Percentiles rank a stretch among this genome's conserved stretches.
Conservation (phyloP, 1,140 invertebrate species). For the Palaemon carinicauda region DNA sequence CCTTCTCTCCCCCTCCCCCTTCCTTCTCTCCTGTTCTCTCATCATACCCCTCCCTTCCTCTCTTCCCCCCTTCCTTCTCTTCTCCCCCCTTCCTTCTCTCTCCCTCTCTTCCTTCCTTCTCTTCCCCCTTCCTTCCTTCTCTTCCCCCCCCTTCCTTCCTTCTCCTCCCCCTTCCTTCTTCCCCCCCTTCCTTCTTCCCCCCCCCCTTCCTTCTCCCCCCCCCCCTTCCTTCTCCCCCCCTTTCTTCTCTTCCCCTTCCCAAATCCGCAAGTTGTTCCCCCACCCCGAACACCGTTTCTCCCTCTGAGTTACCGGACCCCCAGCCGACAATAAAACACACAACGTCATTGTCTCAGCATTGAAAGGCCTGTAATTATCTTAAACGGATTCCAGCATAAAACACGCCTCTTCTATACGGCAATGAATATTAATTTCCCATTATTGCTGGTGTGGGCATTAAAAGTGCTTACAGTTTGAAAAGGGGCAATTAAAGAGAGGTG, state of each 20-base stretch:
- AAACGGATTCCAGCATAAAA: conserved; percentile 51
- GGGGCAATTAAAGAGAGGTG: conserved; percentile 43
- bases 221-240: neutral
- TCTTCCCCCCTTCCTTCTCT: neutral
- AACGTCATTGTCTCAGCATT: conserved; percentile 50
- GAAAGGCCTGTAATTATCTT: conserved; percentile 52
- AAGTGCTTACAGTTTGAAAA: conserved; percentile 48
- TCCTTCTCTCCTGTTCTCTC: neutral
- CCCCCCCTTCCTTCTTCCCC: neutral
- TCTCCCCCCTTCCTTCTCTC: too few relatives aligned
- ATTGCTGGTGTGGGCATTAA: conserved; percentile 48
- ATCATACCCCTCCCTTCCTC: neutral
- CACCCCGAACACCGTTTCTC: too few relatives aligned
- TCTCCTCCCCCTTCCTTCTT: neutral
- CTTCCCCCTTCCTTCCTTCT: neutral
- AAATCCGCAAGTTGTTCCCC: too few relatives aligned
- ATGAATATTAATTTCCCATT: conserved; percentile 56
- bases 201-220: neutral
- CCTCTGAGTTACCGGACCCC: neutral
- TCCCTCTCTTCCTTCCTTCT: neutral
- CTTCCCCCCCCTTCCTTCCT: neutral
- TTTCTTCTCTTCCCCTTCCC: neutral
- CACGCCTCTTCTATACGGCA: conserved; percentile 55
- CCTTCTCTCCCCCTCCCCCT: neutral
- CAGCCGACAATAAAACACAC: conserved; percentile 41